Evolutionary conservation across 2,797 vertebrate genomes (phyloP), one percentile per base, ranked within the genome.

Genomic region (Apogon hyalosoma): DNA sequence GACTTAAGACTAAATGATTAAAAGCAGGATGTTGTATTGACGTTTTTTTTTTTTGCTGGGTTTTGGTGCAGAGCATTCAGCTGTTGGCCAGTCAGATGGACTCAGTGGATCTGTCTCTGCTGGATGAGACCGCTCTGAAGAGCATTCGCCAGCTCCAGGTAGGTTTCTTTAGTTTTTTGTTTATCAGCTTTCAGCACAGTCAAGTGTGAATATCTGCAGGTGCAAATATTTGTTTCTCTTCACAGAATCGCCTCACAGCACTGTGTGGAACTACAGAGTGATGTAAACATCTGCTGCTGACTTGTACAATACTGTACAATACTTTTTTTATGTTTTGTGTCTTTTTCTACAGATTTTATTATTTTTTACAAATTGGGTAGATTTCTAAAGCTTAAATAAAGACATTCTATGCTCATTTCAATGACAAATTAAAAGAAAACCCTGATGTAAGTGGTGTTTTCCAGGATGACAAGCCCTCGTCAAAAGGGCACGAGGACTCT

Each of bases 31-130:
- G 9, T 48, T 55, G 50, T 24, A 40, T 16, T 4, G 7, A 46
- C 21, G 11, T n/a, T 42, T 24, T 62, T n/a, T 42, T 24, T 62
- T 24, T 64, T 24, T 73, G 14, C 69, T 1, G 10, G 39, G 0
- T 68, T 9, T 61, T 16, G 16, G 53, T 78, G 3, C 87, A 94
- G 94, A 91, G 88, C 60, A 61, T 95, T 36, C 93, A 94, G 90
- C 88, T 95, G 47, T 67, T 95, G 88, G 92, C 92, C 75, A 94
- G 92, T 80, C 87, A 95, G 88, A 92, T 95, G 88, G 87, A 94
- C 71, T 90, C 92, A 0, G 76, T 93, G 48, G 94, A 95, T 49
- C 73, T 94, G 65, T 88, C 86, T 6, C 79, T 82, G n/a, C 77
- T 94, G 75, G 93, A 94, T 36, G 89, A 93, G 61, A 86, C 63